Evolutionary conservation across 2,113 vertebrate genomes (phyloP).

Genomic region (Trogon surrucura): DNA sequence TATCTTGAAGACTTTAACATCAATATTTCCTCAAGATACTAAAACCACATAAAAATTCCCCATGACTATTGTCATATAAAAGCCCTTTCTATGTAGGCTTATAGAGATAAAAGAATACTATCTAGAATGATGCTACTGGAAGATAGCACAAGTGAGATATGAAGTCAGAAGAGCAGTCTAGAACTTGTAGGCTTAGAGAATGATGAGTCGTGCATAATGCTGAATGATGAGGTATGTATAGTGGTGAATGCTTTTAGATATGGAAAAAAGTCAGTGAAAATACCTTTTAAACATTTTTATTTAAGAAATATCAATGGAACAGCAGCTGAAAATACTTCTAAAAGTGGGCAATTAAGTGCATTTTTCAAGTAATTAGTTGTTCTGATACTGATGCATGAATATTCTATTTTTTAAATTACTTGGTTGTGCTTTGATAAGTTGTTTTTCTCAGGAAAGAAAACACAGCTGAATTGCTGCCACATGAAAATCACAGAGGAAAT

Average conservation of each 20-base stretch:
- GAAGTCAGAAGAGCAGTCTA: background rate
- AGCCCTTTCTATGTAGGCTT: background rate
- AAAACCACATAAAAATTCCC: background rate
- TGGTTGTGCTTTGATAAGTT: background rate
- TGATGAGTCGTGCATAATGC: background rate
- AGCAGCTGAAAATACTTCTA: background rate
- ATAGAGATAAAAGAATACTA: background rate
- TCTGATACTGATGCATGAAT: background rate
- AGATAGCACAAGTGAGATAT: background rate
- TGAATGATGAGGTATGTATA: background rate
- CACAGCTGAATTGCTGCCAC: background rate
- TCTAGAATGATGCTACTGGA: background rate
- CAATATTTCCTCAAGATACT: background rate
- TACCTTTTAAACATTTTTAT: background rate
- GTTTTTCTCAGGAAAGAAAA: background rate
- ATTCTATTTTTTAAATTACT: background rate
- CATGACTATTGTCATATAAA: background rate
- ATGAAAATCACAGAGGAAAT: background rate
- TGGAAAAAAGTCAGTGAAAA: background rate
- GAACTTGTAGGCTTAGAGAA: background rate
- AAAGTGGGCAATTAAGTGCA: background rate
- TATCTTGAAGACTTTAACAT: background rate
- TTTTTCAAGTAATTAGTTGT: background rate
- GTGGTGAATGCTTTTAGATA: background rate
- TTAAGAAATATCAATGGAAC: background rate